Percentiles rank a stretch among this genome's conserved stretches.
Evolutionary conservation across 2,888 invertebrate species (phyloP).

Genomic region (Atrina japonica): DNA sequence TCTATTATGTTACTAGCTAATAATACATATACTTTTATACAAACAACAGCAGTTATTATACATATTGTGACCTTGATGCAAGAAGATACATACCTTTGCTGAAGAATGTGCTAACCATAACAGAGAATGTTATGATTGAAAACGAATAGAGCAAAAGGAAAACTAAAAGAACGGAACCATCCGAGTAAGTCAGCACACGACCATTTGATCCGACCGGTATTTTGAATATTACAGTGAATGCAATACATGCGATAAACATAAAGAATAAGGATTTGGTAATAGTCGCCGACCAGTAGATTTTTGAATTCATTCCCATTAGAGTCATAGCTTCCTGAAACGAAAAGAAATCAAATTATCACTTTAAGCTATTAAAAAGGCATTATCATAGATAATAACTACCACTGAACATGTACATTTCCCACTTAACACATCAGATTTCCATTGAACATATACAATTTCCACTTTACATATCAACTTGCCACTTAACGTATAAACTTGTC

Average conservation of each 20-base stretch:
- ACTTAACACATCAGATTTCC: not conserved
- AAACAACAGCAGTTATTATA: too few species aligned
- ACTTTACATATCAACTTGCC: too few species aligned
- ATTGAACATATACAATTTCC: too few species aligned
- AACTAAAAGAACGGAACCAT: conserved; percentile 86
- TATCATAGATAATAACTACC: too few species aligned
- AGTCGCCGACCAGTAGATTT: conserved; percentile 93
- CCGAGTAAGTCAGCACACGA: conserved; percentile 77
- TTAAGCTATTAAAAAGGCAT: too few species aligned
- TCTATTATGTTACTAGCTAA: too few species aligned
- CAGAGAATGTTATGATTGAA: conserved; percentile 88
- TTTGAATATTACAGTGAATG: conserved; percentile 80
- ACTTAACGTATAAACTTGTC: too few species aligned
- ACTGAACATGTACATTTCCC: too few species aligned
- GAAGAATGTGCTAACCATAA: conserved; percentile 90
- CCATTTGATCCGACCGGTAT: conserved; percentile 58
- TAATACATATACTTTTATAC: too few species aligned
- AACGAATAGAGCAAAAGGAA: conserved; percentile 88
- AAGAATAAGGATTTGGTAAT: conserved; percentile 88
- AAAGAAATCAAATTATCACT: too few species aligned
- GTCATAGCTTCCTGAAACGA: conserved; percentile 91
- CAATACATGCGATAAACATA: conserved; percentile 84
- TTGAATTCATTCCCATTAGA: conserved; percentile 92
- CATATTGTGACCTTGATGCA: too few species aligned
- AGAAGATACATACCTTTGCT: conserved; percentile 85